Base-by-base conservation (phyloP, 2,797 vertebrate species). In the Cuniculus paca region DNA sequence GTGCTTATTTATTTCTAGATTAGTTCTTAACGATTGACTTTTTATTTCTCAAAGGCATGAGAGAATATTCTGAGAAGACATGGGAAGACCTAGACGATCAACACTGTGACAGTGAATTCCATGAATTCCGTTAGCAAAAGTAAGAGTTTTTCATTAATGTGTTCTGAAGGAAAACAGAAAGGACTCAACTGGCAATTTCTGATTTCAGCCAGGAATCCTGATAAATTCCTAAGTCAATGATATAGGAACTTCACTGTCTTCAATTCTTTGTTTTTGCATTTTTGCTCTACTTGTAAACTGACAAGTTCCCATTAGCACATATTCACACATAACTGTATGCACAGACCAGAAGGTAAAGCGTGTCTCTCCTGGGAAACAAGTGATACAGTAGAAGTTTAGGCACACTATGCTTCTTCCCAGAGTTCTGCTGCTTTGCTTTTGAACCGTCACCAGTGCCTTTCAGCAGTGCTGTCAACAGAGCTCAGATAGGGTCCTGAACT, bases 401-500 rank as follows among this genome's bases (percentile, higher is more conserved):
- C n/a, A 50, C 52, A 68, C 6, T 50, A 70, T 58, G 56, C 72
- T 65, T 52, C 86, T 90, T 83, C 82, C 68, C 88, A 90, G 52
- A 93, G 42, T 87, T 58, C 78, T 50, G 82, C 26, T 0, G 17
- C 42, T 97, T 96, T 95, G 96, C 88, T 79, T 98, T 95, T 97
- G 96, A 98, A 80, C 39, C 87, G 91, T 95, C 95, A 52, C 86
- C 94, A 92, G 1, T 78, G 81, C 74, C 95, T 98, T 98, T 98
- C 96, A 97, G 79, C 82, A 96, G 85, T 75, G 97, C 95, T 98
- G 79, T 98, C 88, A 96, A 42, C 17, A 95, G 72, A 93, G 88
- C 97, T 96, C 94, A 82, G 78, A 94, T 31, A 75, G 80, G 96
- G 88, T 97, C 96, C 90, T 98, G 98, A 98, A 98, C 97, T 98